Evolutionary conservation across 2,113 vertebrate genomes (phyloP).

Genomic region (Elanoides forficatus): DNA sequence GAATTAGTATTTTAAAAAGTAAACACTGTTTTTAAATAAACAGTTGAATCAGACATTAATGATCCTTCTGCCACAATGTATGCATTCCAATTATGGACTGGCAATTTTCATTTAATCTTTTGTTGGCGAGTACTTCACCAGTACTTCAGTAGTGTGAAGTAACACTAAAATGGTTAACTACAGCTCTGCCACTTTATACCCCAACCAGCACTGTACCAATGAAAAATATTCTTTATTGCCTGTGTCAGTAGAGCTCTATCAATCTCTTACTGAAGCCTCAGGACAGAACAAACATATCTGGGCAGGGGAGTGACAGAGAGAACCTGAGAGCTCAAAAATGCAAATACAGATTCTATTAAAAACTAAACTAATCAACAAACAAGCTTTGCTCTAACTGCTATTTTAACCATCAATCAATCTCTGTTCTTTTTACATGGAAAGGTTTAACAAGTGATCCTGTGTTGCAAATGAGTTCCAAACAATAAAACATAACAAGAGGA

Average conservation of each 20-base stretch:
- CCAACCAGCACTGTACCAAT: neutral
- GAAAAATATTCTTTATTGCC: neutral
- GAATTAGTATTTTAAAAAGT: neutral
- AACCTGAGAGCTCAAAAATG: neutral
- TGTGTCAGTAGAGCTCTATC: neutral
- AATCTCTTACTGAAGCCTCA: neutral
- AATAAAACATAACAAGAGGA: neutral
- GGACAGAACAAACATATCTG: neutral
- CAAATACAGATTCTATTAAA: conserved; percentile 38
- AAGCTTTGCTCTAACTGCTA: conserved; percentile 2
- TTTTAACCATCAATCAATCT: conserved; percentile 20
- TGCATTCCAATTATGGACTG: neutral
- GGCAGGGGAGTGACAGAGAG: neutral
- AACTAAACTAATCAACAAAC: conserved; percentile 41
- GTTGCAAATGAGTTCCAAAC: conserved; percentile 3
- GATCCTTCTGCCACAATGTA: neutral
- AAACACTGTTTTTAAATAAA: neutral
- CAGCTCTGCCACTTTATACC: neutral
- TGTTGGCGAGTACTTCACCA: neutral
- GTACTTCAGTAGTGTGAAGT: neutral
- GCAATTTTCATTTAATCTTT: neutral
- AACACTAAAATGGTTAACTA: neutral
- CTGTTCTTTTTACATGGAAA: conserved; percentile 14
- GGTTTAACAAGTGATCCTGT: neutral
- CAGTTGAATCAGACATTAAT: neutral